A percentile compares a stretch with the other conserved stretches of the same genome.
phyloP scores from a whole-genome alignment of 2,888 invertebrate species.

The Capitulum mitella region DNA sequence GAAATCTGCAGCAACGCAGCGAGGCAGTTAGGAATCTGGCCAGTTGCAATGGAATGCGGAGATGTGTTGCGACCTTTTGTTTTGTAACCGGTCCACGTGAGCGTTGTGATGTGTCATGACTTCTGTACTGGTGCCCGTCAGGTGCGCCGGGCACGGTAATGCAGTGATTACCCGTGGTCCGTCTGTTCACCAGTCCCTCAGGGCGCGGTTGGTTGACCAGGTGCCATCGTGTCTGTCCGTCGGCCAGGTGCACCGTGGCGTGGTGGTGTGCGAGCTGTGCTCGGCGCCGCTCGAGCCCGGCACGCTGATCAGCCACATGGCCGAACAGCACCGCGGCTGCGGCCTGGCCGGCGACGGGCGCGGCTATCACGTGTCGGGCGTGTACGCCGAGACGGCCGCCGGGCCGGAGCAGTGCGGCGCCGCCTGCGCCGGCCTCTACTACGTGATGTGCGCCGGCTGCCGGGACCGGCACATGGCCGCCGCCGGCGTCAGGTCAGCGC shows the following conservation, averaged over 20 bases:
- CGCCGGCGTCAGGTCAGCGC: constrained; percentile 37
- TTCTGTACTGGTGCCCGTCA: no score
- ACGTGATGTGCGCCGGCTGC: constrained; percentile 84
- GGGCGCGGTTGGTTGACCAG: no score
- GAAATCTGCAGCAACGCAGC: no score
- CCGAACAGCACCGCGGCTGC: constrained; percentile 82
- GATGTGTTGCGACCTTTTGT: no score
- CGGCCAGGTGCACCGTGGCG: constrained; percentile 34
- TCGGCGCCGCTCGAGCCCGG: constrained; percentile 51
- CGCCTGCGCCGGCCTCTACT: constrained; percentile 78
- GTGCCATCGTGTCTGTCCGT: no score
- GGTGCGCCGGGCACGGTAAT: no score
- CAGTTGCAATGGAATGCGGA: no score
- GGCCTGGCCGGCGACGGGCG: constrained; percentile 74
- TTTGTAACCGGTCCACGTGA: no score
- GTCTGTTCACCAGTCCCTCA: no score
- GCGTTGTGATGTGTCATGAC: no score
- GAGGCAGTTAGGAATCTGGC: no score
- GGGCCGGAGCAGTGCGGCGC: constrained; percentile 57
- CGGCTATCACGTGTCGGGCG: constrained; percentile 63
- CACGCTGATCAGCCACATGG: constrained; percentile 64
- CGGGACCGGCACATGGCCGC: constrained; percentile 59
- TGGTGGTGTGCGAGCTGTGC: constrained; percentile 60
- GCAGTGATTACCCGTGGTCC: no score
- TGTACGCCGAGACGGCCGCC: constrained; percentile 33